Evolutionary conservation across 1,140 invertebrate species (phyloP), one percentile per base, ranked within the genome.

Genomic region (Aphidius ervi): DNA sequence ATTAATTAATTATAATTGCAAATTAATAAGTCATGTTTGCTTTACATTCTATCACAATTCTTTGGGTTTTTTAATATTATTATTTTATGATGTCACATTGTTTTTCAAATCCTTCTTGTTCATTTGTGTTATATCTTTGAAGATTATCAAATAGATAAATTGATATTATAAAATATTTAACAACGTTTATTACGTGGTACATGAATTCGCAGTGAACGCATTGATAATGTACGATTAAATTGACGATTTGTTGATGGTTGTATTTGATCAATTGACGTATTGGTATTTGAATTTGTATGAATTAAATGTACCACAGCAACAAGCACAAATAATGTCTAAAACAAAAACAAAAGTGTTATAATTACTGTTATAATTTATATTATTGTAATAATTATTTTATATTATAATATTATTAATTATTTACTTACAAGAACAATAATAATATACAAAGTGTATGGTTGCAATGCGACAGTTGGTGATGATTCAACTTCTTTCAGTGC

Each of bases 171-270:
- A 60, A 69, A 70, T 64, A 61, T 73, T 79, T 68, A 78, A 70
- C 75, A 79, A 62, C 78, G 76, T 69, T 77, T 80, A 63, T 77
- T 77, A 31, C 80, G 76, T 50, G 80, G 72, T 37, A 80, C 75
- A 16, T 83, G 78, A 31, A 87, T 82, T 40, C 85, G 82, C 31
- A 93, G 81, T 54, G 88, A 89, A 23, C 89, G 82, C 90, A 93
- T 93, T 5, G 90, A 89, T 88, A 93, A 90, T 3, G 90, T 89
- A 56, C 90, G 82, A 77, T 92, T 93, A 71, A 92, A 93, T 72
- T 93, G 90, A 9, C 90, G 83, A 68, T 86, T 85, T 42, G 85
- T 85, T 10, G 87, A 85, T 69, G 90, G 88, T 62, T 86, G 85
- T 59, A 70, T 84, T 81, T 64, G 79, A 72, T 69, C 88, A 81